phyloP scores from a whole-genome alignment of 2,797 vertebrate species.

The Myotis pilosus region DNA sequence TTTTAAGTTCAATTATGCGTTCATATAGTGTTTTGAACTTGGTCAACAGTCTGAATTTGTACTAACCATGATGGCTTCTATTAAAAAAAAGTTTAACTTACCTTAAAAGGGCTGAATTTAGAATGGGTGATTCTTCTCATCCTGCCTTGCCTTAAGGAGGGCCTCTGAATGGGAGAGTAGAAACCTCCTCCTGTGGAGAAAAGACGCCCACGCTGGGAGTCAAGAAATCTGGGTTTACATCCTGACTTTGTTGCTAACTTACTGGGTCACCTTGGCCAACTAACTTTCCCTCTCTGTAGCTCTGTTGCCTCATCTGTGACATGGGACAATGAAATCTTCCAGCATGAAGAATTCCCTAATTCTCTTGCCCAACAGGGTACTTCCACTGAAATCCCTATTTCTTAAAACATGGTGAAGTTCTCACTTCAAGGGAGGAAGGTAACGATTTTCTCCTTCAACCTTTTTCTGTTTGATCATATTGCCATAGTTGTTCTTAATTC shows the following conservation, averaged over 20 bases:
- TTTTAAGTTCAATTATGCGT: conserved; percentile 2
- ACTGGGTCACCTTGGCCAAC: not conserved
- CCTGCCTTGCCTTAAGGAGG: not conserved
- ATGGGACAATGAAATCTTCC: not conserved
- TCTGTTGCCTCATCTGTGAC: not conserved
- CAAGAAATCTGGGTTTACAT: not conserved
- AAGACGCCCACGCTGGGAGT: not conserved
- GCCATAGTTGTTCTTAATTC: not conserved
- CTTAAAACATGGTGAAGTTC: not conserved
- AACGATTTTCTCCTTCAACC: not conserved
- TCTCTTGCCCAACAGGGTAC: not conserved
- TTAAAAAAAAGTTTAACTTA: not conserved
- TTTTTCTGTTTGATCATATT: not conserved
- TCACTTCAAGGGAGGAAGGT: not conserved
- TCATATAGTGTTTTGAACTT: not conserved
- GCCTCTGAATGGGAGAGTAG: not conserved
- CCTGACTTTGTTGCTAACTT: not conserved
- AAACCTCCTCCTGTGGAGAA: not conserved
- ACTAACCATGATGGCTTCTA: not conserved
- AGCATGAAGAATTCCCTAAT: not conserved
- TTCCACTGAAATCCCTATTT: not conserved
- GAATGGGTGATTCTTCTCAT: not conserved
- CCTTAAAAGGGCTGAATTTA: not conserved
- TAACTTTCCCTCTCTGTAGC: not conserved
- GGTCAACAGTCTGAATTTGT: not conserved